Percentiles rank a stretch among this genome's conserved stretches.
Conservation (phyloP, 2,888 invertebrate species). For the Callimorpha dominula region DNA sequence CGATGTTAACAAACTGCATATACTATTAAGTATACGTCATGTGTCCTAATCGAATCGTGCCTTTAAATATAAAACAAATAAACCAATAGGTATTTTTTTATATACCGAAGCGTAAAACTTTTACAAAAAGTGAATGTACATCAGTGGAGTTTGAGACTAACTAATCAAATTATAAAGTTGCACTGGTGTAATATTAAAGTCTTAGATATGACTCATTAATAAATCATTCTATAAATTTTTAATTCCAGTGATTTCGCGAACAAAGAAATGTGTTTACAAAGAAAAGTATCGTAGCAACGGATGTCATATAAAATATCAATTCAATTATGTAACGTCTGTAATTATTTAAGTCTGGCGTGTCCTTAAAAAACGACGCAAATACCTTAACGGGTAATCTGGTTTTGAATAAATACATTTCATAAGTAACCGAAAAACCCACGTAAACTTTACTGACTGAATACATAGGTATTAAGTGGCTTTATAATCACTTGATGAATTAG, state of each 20-base stretch:
- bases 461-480: neutral
- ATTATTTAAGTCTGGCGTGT: slow-evolving; percentile 40
- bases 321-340: slow-evolving; percentile 60
- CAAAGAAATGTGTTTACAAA: slow-evolving; percentile 79
- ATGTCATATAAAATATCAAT: slow-evolving; percentile 59
- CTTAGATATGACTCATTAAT: slow-evolving; percentile 14
- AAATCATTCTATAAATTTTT: slow-evolving; percentile 37
- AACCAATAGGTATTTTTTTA: slow-evolving; percentile 40
- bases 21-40: slow-evolving; percentile 53
- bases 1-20: slow-evolving; percentile 59
- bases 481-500: neutral
- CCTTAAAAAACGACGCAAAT: slow-evolving; percentile 21
- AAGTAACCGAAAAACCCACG: slow-evolving; percentile 26
- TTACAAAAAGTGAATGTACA: slow-evolving; percentile 46
- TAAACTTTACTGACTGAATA: slow-evolving; percentile 7
- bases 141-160: slow-evolving; percentile 45
- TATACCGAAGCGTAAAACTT: slow-evolving; percentile 45
- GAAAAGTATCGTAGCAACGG: slow-evolving; percentile 81
- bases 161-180: slow-evolving; percentile 46
- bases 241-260: slow-evolving; percentile 59
- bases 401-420: slow-evolving; percentile 21
- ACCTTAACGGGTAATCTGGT: slow-evolving; percentile 6
- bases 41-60: slow-evolving; percentile 66
- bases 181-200: slow-evolving; percentile 25
- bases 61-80: slow-evolving; percentile 62